Conservation (phyloP, 2,113 vertebrate species). For the Engystomops pustulosus region DNA sequence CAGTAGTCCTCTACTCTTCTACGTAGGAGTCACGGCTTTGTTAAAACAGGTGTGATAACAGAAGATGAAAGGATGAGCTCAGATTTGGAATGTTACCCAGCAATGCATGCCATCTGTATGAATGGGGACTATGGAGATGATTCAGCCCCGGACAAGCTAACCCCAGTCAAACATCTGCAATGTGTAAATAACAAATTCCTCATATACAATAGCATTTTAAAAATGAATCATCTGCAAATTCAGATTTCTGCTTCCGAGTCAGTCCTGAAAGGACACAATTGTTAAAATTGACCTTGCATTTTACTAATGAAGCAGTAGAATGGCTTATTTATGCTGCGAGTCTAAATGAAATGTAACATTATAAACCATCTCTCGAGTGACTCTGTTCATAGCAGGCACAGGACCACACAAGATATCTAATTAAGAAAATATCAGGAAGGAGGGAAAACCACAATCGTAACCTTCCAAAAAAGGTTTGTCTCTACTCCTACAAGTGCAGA, state of each 20-base stretch:
- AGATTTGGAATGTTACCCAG: not conserved
- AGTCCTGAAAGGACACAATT: not conserved
- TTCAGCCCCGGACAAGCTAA: not conserved
- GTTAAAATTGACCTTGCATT: not conserved
- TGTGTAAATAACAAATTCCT: not conserved
- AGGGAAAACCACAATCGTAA: slow-evolving; percentile 44
- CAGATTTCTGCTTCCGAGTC: not conserved
- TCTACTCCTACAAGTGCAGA: slow-evolving; percentile 47
- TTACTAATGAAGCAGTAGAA: not conserved
- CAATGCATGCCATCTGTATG: not conserved
- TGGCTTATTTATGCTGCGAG: not conserved
- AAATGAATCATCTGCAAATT: not conserved
- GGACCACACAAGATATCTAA: slow-evolving; percentile 49
- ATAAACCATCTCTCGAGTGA: slow-evolving; percentile 29
- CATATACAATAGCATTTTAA: not conserved
- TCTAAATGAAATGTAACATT: slow-evolving; percentile 8
- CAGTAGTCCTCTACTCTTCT: too few relatives aligned
- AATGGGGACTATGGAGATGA: not conserved
- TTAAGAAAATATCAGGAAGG: slow-evolving; percentile 51
- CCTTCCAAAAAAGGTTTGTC: slow-evolving; percentile 41
- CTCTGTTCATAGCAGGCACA: slow-evolving; percentile 9
- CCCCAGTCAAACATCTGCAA: not conserved
- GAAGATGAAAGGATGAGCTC: not conserved
- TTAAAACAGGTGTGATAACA: not conserved
- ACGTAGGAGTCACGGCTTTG: not conserved